A percentile compares a stretch with the other conserved stretches of the same genome.
These are phyloP conservation scores for Odontomachus brunneus DNA, from an alignment of 1,140 invertebrate species.

Conservation along the genomic window DNA sequence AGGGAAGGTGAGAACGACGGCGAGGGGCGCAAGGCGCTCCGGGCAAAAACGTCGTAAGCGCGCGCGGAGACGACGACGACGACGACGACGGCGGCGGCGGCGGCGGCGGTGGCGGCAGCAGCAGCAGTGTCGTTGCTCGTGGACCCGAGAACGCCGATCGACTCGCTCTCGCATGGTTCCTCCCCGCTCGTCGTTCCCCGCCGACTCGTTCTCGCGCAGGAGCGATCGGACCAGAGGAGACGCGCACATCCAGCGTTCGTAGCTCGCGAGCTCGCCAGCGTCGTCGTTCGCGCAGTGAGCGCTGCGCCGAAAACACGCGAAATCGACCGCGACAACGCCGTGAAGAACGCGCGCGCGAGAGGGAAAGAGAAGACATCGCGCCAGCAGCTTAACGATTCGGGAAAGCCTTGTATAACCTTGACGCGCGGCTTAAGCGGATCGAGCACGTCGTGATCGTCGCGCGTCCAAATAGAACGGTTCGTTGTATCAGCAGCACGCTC, in stretches of 20 bases:
- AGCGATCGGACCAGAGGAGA: slow-evolving; percentile 16
- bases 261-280: no score
- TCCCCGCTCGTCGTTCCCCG: slow-evolving; percentile 37
- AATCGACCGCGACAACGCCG: no score
- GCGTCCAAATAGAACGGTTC: not conserved
- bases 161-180: slow-evolving; percentile 11
- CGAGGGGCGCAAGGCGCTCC: slow-evolving; percentile 44
- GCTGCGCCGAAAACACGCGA: no score
- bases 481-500: not conserved
- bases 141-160: slow-evolving; percentile 66
- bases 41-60: slow-evolving; percentile 73
- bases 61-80: slow-evolving; percentile 65
- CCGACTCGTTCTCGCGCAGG: slow-evolving; percentile 16
- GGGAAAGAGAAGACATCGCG: no score
- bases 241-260: not conserved
- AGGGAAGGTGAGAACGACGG: slow-evolving; percentile 32
- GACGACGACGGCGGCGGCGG: slow-evolving; percentile 23
- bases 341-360: no score
- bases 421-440: no score
- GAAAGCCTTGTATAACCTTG: no score
- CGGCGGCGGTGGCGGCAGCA: no score
- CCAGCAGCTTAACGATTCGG: no score
- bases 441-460: not conserved
- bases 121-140: slow-evolving; percentile 73
- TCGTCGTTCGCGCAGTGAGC: no score